Conservation (phyloP, 2,113 vertebrate genomes). For the Syngnathus floridae region DNA sequence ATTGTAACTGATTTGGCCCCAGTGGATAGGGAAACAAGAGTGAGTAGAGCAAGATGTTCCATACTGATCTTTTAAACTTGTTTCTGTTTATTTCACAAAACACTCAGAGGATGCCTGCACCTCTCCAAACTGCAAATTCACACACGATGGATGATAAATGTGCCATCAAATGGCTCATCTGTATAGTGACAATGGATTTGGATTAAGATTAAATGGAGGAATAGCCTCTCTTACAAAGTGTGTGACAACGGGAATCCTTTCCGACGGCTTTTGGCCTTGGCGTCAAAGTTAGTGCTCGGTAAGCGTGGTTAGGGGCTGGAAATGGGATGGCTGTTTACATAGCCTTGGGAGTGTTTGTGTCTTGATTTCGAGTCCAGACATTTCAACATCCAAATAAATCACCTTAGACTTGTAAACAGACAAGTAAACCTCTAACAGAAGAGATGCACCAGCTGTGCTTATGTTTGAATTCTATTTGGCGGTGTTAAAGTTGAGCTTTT, state of each 20-base stretch:
- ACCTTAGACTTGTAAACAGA: slow-evolving; percentile 48
- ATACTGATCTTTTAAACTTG: slow-evolving; percentile 31
- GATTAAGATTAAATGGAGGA: slow-evolving; percentile 14
- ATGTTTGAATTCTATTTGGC: slow-evolving; percentile 40
- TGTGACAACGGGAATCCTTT: slow-evolving; percentile 28
- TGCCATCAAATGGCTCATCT: slow-evolving; percentile 8
- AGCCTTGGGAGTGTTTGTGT: slow-evolving; percentile 63
- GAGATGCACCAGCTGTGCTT: slow-evolving; percentile 53
- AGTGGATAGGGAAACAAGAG: slow-evolving; percentile 40
- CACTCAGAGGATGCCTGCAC: slow-evolving; percentile 26
- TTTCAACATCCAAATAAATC: slow-evolving; percentile 64
- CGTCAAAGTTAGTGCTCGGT: slow-evolving; percentile 44
- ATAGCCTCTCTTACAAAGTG: slow-evolving; percentile 27
- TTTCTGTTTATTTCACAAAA: slow-evolving; percentile 44
- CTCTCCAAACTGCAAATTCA: slow-evolving; percentile 20
- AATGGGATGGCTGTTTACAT: slow-evolving; percentile 59
- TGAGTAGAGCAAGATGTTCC: slow-evolving; percentile 47
- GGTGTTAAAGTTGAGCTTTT: slow-evolving; percentile 9
- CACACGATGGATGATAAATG: slow-evolving; percentile 22
- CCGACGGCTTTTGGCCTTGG: slow-evolving; percentile 45
- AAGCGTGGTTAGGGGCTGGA: slow-evolving; percentile 44
- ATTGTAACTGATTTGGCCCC: slow-evolving; percentile 50
- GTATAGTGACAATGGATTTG: slow-evolving; percentile 8
- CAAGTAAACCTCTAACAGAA: slow-evolving; percentile 43
- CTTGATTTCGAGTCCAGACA: slow-evolving; percentile 62